Conservation (phyloP, 2,113 vertebrate genomes). For the Eubucco bourcierii region DNA sequence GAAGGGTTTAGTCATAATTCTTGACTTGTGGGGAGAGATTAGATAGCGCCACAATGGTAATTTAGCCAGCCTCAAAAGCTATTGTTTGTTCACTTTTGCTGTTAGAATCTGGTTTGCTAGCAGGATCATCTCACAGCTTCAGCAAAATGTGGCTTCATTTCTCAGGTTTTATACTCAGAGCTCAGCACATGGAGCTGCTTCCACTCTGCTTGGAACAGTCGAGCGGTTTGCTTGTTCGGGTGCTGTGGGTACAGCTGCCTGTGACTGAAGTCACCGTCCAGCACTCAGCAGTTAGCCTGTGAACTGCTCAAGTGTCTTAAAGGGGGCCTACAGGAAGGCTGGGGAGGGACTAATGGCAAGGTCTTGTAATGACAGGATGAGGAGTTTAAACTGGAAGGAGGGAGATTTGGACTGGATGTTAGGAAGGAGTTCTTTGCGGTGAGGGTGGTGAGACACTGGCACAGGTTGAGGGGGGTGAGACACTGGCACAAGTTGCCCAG, state of each 20-base stretch:
- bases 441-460: too few species aligned
- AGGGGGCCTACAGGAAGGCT: too few species aligned
- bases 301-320: background rate
- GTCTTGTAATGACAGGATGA: too few species aligned
- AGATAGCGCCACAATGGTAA: slow-evolving; percentile 34
- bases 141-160: background rate
- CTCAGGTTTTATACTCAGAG: background rate
- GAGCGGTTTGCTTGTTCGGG: background rate
- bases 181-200: background rate
- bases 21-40: slow-evolving; percentile 50
- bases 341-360: too few species aligned
- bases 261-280: background rate
- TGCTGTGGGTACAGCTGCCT: background rate
- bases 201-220: background rate
- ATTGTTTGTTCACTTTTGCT: slow-evolving; percentile 19
- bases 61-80: slow-evolving; percentile 34
- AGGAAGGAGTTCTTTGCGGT: too few species aligned
- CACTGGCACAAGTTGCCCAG: too few species aligned
- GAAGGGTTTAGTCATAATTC: slow-evolving; percentile 56
- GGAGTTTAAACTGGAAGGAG: too few species aligned
- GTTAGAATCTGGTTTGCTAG: background rate
- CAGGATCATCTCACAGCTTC: background rate
- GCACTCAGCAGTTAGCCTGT: background rate
- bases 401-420: too few species aligned
- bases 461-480: too few species aligned